Base-by-base conservation (phyloP, 2,113 vertebrate genomes). In the Climacteris rufus region DNA sequence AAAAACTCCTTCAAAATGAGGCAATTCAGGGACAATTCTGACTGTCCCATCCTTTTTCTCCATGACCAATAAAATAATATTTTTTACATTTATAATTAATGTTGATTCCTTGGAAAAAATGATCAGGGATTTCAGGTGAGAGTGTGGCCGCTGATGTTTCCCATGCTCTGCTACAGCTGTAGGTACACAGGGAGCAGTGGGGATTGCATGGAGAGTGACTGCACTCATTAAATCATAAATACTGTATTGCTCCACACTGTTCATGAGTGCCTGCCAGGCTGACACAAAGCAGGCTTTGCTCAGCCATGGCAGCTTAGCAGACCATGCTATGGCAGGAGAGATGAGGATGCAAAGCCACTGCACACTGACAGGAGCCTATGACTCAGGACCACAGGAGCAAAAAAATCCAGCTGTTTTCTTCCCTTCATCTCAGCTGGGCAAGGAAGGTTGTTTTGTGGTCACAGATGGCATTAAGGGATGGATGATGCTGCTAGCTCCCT, bases 111-210 rank as follows among this genome's bases (percentile, higher is more conserved):
- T 14, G 40, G 10, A 31, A 83, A 86, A 81, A 33, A 3, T 11
- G 24, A 40, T 47, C 7, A 40, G 37, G 30, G 13, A 24, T 77
- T 47, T 79, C 37, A 69, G 39, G 19, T 47, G n/a, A 11, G 6
- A 40, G 1, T 14, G 50, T n/a, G 19, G 28, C 8, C 40, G 2
- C 27, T 45, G 49, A 21, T 0, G 0, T 24, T 83, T 17, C 44
- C 35, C 44, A 5, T 2, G 4, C 13, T 1, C 24, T n/a, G 42
- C 15, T 86, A n/a, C 66, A 57, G 53, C 72, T 2, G 13, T 5
- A 15, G 72, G 37, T 13, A 10, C 12, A 6, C 27, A 21, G 25
- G 16, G 50, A 49, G 28, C 3, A 1, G 2, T 13, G 31, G 13
- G 19, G 21, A 56, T 7, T 3, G 7, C 4, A 1, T 5, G 35